Evolutionary conservation across 2,797 vertebrate species (phyloP).

Genomic region (Hirundo rustica): DNA sequence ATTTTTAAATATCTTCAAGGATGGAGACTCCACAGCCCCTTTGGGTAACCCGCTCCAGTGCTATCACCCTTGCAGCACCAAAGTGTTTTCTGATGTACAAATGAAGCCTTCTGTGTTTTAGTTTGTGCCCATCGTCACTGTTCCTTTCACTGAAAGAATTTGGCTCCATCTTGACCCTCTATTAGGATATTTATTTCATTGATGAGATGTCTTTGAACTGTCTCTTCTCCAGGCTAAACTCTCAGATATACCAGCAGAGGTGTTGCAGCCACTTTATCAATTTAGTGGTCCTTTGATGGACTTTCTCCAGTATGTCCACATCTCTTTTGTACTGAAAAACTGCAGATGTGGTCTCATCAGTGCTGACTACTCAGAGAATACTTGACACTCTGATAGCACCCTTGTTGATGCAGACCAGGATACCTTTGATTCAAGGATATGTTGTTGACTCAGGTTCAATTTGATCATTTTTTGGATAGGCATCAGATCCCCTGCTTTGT

Average conservation of each 20-base stretch:
- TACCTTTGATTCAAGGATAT: background rate
- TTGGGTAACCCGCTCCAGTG: background rate
- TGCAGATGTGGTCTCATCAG: background rate
- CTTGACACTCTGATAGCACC: accelerated
- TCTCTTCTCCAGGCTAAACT: background rate
- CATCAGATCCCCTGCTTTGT: background rate
- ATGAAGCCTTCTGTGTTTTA: background rate
- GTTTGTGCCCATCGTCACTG: background rate
- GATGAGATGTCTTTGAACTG: background rate
- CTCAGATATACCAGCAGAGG: background rate
- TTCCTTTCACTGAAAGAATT: background rate
- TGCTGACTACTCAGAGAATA: background rate
- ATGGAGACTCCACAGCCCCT: background rate
- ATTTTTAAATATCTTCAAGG: background rate
- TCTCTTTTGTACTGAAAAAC: background rate
- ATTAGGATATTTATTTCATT: background rate
- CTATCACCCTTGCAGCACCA: background rate
- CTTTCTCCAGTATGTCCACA: background rate
- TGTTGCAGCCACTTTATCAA: background rate
- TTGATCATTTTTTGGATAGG: background rate
- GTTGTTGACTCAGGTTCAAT: background rate
- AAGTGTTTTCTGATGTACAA: background rate
- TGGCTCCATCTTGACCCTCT: background rate
- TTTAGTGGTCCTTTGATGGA: background rate
- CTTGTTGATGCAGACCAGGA: background rate